Evolutionary conservation across 1,140 invertebrate genomes (phyloP), one percentile per base, ranked within the genome.

Genomic region (Ceratosolen fusciceps): DNA sequence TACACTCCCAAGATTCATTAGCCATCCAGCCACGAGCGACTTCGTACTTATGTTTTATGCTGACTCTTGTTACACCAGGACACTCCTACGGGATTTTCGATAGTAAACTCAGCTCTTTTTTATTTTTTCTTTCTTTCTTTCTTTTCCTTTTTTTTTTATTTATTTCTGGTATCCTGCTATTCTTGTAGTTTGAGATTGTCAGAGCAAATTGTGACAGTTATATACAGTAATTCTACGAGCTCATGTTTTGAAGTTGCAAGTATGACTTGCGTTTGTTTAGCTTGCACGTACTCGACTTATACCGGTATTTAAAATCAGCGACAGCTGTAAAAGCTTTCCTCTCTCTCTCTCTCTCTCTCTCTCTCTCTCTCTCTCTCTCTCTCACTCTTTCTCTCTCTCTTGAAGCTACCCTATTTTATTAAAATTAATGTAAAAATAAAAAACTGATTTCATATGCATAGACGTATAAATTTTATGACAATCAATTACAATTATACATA

Each of bases 1-100:
- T 34, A 12, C 14, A 34, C 65, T 68, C 37, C 39, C 19, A 43
- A 43, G 21, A 68, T 43, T 68, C 65, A 68, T 68, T 68, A 68
- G 65, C 43, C 65, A 68, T 1, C 39, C 37, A 43, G n/a, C n/a
- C n/a, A n/a, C n/a, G n/a, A 37, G 26, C 60, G 54, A 56, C n/a
- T 56, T 26, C 2, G 14, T 56, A 24, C 54, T 4, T 10, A 8
- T 62, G 60, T 62, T 62, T 62, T 62, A 62, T 62, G 31, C 14
- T 19, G 1, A 3, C 1, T 34, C 60, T 37, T n/a, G 19, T n/a
- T 29, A 60, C 14, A 0, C 14, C 7, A 31, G 16, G 19, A 65
- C 60, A 65, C 60, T 62, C 14, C 31, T 16, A n/a, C 1, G 0
- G 31, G 10, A 37, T 65, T 21, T 65, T 65, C 31, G 31, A 14